Base-by-base conservation (phyloP, 2,888 invertebrate species). In the Aethes cnicana region DNA sequence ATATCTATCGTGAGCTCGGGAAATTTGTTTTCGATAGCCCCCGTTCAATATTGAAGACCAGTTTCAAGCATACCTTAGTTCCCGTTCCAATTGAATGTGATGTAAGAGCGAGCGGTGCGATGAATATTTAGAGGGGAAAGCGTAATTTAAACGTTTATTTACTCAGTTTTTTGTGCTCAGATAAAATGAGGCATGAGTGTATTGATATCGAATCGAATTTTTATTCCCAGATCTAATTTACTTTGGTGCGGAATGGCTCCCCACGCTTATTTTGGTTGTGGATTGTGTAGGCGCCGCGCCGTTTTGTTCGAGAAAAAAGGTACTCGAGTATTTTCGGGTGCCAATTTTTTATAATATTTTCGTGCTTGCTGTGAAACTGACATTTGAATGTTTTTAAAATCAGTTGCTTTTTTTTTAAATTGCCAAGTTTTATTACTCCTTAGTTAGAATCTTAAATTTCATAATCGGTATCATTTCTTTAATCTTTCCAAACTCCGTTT, bases 161-260 rank as follows among this genome's bases (percentile, higher is more conserved):
- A 35, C 11, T 8, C 18, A n/a, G n/a, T n/a, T n/a, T n/a, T n/a
- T n/a, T n/a, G n/a, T 18, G 9, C 14, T 11, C 16, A 17, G 28
- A 18, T 20, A 18, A 28, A 17, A 41, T 9, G 26, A 25, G 41
- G 28, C 18, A 41, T 28, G 28, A 16, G 18, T 17, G 18, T 18
- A 18, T 41, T 41, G 26, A 28, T 41, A 1, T 16, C 9, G 41
- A 28, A 42, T 28, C 7, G 28, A 28, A 28, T 18, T 42, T 42
- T 28, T 42, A 28, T 42, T 18, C 18, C 18, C 41, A 28, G 12
- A 28, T 42, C 41, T 28, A 42, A 42, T 42, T 42, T 42, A 28
- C 16, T 26, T 42, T 8, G 11, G 4, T 4, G 18, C 9, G 37
- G 11, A 41, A 41, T 41, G 41, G 25, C 26, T 26, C 26, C 41